Base-by-base conservation (phyloP, 1,140 invertebrate species). In the Drepana arcuata region DNA sequence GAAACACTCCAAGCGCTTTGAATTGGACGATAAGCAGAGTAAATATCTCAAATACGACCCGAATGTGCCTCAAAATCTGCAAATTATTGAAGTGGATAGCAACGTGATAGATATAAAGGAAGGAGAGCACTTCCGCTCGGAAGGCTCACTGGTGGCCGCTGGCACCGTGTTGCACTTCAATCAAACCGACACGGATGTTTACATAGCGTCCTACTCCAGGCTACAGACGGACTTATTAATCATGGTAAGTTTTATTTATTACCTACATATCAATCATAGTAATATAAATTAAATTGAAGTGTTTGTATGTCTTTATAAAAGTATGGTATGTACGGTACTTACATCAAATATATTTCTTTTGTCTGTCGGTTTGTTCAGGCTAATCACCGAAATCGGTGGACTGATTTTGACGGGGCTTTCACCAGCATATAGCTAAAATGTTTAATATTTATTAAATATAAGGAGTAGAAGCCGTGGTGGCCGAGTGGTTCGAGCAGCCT, bases 221-320 rank as follows among this genome's bases (percentile, higher is more conserved):
- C 47, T 81, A 10, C 68, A 71, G 18, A 67, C 65, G 0, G 77
- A 81, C 49, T 50, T 81, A 21, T 71, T 79, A 66, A 81, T 81
- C 41, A 69, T 79, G 77, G 77, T 75, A 41, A 71, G 68, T 54
- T 18, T 7, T 41, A 34, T 38, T 34, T 9, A 15, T 23, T 13
- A 28, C 16, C n/a, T 14, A 9, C 14, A 15, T 26, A 14, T 14
- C 14, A 27, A 7, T 14, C 15, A 12, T 25, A 11, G 18, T 10
- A 24, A 34, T 13, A 34, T 24, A 3, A n/a, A n/a, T n/a, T n/a
- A 16, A 16, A 16, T 9, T 2, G n/a, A 10, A 32, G 14, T n/a
- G n/a, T n/a, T n/a, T n/a, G n/a, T n/a, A n/a, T n/a, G n/a, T n/a
- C n/a, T n/a, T n/a, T n/a, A n/a, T n/a, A n/a, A n/a, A n/a, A n/a